phyloP scores from a whole-genome alignment of 2,888 invertebrate genomes.

The Monopis laevigella region DNA sequence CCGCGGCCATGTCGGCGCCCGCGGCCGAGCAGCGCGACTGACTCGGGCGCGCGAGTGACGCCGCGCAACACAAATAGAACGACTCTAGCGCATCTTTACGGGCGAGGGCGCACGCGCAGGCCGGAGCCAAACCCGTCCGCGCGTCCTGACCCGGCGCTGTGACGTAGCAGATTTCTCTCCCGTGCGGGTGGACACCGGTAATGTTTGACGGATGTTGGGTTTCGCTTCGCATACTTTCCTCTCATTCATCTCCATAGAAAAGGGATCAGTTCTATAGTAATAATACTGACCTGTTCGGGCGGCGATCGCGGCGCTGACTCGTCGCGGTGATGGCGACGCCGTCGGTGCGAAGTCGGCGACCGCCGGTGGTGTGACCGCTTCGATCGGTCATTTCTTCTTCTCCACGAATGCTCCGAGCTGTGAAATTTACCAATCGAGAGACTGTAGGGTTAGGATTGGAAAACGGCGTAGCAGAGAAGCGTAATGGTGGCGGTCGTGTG shows the following conservation, averaged over 20 bases:
- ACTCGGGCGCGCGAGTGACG: slow-evolving; percentile 64
- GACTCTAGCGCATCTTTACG: slow-evolving; percentile 65
- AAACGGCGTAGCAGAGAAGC: slow-evolving; percentile 1
- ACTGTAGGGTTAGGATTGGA: slow-evolving; percentile 39
- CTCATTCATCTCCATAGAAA: slow-evolving; percentile 29
- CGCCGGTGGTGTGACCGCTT: slow-evolving; percentile 87
- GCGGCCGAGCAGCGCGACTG: slow-evolving; percentile 61
- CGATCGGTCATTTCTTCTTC: slow-evolving; percentile 84
- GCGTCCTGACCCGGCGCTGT: slow-evolving; percentile 51
- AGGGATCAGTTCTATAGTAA: slow-evolving; percentile 7
- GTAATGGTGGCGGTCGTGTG: slow-evolving; percentile 4
- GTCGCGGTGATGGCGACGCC: slow-evolving; percentile 70
- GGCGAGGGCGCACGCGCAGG: slow-evolving; percentile 62
- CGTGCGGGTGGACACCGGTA: slow-evolving; percentile 56
- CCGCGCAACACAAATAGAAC: no score
- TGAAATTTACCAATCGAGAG: slow-evolving; percentile 68
- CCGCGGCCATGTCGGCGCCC: slow-evolving; percentile 61
- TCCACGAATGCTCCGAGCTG: slow-evolving; percentile 81
- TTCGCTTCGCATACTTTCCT: slow-evolving; percentile 30
- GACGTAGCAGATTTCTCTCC: slow-evolving; percentile 37
- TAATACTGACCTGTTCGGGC: slow-evolving; percentile 62
- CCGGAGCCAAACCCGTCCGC: slow-evolving; percentile 60
- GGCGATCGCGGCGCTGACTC: slow-evolving; percentile 57
- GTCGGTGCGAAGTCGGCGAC: slow-evolving; percentile 79
- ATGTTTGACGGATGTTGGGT: slow-evolving; percentile 39